Evolutionary conservation across 2,113 vertebrate genomes (phyloP).

Genomic region (Gorsachius goisagi): DNA sequence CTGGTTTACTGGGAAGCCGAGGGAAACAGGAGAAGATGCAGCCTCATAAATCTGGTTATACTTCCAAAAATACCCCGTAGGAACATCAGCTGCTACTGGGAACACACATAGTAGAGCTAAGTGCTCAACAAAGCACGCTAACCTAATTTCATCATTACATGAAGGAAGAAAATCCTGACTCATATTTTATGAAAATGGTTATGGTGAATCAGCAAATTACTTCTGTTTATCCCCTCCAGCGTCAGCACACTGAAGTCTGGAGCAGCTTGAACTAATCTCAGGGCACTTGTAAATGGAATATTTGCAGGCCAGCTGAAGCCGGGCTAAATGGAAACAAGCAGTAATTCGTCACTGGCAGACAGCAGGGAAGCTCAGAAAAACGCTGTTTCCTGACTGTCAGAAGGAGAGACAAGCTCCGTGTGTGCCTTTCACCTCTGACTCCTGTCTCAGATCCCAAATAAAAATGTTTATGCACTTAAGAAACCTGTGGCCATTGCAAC

Average conservation of each 20-base stretch:
- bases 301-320: constrained; percentile 3
- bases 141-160: constrained; percentile 54
- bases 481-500: neutral
- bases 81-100: constrained; percentile 35
- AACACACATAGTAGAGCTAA: constrained; percentile 31
- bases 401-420: neutral
- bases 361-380: constrained; percentile 10
- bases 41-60: constrained; percentile 13
- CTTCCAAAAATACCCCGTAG: neutral
- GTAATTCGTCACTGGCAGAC: neutral
- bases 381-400: neutral
- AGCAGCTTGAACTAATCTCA: constrained; percentile 43
- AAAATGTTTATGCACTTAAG: neutral
- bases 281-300: constrained; percentile 2
- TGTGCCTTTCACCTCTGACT: neutral
- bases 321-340: constrained; percentile 3
- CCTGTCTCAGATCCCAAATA: neutral
- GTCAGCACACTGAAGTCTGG: constrained; percentile 46
- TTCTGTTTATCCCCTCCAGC: constrained; percentile 44
- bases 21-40: neutral
- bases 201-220: constrained; percentile 64
- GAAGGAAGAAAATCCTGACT: constrained; percentile 58
- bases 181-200: constrained; percentile 57
- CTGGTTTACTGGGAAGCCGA: neutral
- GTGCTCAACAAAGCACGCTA: constrained; percentile 38